A percentile compares a stretch with the other conserved stretches of the same genome.
Evolutionary conservation across 2,113 vertebrate species (phyloP).

Genomic region (Coptodon bakossiorum): DNA sequence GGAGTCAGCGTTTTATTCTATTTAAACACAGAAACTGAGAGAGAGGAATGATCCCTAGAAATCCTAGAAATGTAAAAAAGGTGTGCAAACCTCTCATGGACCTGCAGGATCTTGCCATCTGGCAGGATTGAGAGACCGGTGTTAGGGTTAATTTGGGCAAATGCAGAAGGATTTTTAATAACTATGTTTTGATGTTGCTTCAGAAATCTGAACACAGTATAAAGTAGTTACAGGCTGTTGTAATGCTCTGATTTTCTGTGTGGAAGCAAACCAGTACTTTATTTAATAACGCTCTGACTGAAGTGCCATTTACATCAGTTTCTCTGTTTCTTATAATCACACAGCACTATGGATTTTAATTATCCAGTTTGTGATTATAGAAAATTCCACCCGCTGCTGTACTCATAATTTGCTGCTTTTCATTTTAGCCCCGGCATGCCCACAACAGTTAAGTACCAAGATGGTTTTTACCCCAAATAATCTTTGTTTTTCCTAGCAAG

Average conservation of each 20-base stretch:
- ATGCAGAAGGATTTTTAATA: not conserved
- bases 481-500: not conserved
- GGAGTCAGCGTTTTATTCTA: not conserved
- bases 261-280: not conserved
- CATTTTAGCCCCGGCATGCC: not conserved
- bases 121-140: not conserved
- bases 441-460: not conserved
- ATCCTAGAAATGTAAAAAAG: not conserved
- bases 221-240: not conserved
- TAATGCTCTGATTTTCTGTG: not conserved
- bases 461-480: not conserved
- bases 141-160: not conserved
- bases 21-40: not conserved
- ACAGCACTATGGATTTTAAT: not conserved
- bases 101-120: not conserved
- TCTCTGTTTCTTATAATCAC: not conserved
- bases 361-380: not conserved
- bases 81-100: not conserved
- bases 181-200: not conserved
- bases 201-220: not conserved
- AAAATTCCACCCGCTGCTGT: not conserved
- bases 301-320: not conserved
- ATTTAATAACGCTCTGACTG: not conserved
- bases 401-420: not conserved
- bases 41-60: not conserved